phyloP scores from a whole-genome alignment of 2,113 vertebrate genomes.

The Gorilla gorilla region DNA sequence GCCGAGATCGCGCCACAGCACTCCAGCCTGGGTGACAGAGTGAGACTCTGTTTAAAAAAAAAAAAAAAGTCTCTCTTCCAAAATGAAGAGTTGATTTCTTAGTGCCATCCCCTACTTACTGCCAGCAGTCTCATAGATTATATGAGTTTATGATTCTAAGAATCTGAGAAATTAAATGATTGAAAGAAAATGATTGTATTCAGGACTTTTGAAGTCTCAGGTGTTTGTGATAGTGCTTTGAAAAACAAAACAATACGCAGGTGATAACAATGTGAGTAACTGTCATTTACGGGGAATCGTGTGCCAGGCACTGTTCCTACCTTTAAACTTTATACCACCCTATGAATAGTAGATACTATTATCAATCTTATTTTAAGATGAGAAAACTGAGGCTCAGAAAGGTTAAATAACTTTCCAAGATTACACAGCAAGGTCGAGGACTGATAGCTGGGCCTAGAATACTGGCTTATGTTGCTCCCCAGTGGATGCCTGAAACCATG shows the following conservation, averaged over 20 bases:
- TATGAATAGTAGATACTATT: not conserved
- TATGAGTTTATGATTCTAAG: not conserved
- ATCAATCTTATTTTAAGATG: constrained; percentile 18
- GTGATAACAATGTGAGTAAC: not conserved
- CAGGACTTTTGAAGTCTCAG: not conserved
- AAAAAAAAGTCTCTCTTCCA: not conserved
- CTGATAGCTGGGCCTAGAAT: not conserved
- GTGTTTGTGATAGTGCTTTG: not conserved
- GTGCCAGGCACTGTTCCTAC: not conserved
- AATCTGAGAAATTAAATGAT: not conserved
- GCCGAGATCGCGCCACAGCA: too few relatives aligned
- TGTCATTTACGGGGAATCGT: not conserved
- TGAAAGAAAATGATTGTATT: constrained; percentile 14
- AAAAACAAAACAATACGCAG: not conserved
- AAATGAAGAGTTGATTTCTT: not conserved
- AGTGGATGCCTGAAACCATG: not conserved
- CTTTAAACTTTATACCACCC: not conserved
- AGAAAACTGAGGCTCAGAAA: constrained; percentile 29
- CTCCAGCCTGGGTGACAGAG: too few relatives aligned
- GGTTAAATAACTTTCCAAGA: not conserved
- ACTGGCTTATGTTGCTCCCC: not conserved
- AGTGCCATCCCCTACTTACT: accelerated
- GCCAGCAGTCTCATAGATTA: not conserved
- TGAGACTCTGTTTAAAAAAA: too few relatives aligned
- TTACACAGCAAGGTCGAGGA: not conserved